These are phyloP conservation scores for Stenotaenia linearis DNA, from an alignment of 2,888 invertebrate species.

Conservation along the genomic window DNA sequence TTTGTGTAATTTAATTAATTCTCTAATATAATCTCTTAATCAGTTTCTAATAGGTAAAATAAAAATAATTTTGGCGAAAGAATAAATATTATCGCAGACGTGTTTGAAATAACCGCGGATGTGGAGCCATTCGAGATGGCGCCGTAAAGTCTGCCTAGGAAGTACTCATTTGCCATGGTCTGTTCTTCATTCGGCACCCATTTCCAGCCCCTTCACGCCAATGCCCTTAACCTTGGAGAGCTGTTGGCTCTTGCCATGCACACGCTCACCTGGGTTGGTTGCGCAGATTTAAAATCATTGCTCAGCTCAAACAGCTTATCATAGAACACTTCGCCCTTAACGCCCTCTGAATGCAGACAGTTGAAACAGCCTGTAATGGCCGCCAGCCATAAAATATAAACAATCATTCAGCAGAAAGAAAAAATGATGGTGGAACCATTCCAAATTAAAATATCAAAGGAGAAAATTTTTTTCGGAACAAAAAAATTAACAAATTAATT, in stretches of 20 bases:
- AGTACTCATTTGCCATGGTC: constrained; percentile 26
- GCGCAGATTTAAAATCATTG: constrained; percentile 29
- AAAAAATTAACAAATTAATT: neutral
- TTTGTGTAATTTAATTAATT: too few species aligned
- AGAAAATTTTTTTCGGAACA: neutral
- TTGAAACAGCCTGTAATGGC: constrained; percentile 21
- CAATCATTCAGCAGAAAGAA: constrained; percentile 24
- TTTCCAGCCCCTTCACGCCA: constrained; percentile 24
- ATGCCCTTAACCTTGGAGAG: constrained; percentile 27
- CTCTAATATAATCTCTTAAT: too few species aligned
- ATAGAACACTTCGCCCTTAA: constrained; percentile 8
- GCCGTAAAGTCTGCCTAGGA: constrained; percentile 24
- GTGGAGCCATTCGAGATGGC: neutral
- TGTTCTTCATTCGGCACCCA: constrained; percentile 26
- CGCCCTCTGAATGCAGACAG: constrained; percentile 28
- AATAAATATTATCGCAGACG: neutral
- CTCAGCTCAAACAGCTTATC: constrained; percentile 29
- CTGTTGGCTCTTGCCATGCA: neutral
- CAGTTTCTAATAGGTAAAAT: too few species aligned
- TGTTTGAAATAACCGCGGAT: neutral
- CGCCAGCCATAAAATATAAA: constrained; percentile 33
- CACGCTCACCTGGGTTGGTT: constrained; percentile 6
- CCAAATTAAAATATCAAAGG: neutral
- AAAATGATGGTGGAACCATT: neutral
- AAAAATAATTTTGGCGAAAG: neutral